Evolutionary conservation across 2,797 vertebrate genomes (phyloP).

Genomic region (Botia kubotai): DNA sequence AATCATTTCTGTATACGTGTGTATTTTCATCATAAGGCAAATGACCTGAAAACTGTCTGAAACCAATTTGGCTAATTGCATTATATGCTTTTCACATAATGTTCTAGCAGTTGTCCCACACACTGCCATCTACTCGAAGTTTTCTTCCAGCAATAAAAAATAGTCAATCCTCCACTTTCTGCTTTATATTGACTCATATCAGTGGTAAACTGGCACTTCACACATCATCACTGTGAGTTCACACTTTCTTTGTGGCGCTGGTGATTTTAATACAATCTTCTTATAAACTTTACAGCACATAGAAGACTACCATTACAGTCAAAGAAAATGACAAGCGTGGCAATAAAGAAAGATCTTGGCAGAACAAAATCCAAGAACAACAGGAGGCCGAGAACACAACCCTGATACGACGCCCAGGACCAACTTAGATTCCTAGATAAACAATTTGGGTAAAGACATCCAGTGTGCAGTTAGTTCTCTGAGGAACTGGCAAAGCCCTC

Average conservation of each 20-base stretch:
- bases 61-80: neutral
- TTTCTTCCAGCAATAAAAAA: neutral
- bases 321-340: conserved; percentile 46
- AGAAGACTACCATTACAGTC: conserved; percentile 26
- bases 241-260: conserved; percentile 29
- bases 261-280: conserved; percentile 40
- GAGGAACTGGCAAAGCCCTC: conserved; percentile 13
- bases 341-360: conserved; percentile 52
- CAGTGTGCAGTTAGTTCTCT: conserved; percentile 26
- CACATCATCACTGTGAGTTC: conserved; percentile 5
- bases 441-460: conserved; percentile 53
- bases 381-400: conserved; percentile 53
- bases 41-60: neutral
- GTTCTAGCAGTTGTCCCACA: neutral
- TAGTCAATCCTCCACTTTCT: neutral
- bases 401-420: conserved; percentile 59
- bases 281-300: conserved; percentile 31
- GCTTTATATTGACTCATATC: neutral
- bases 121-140: neutral
- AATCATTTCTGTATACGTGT: neutral
- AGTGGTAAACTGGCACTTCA: conserved; percentile 17
- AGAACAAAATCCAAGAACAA: conserved; percentile 65
- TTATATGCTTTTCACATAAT: neutral
- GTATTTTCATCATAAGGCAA: neutral
- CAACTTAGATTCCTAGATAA: conserved; percentile 67